Base-by-base conservation (phyloP, 1,140 invertebrate genomes). In the Drosophila kepulauana region DNA sequence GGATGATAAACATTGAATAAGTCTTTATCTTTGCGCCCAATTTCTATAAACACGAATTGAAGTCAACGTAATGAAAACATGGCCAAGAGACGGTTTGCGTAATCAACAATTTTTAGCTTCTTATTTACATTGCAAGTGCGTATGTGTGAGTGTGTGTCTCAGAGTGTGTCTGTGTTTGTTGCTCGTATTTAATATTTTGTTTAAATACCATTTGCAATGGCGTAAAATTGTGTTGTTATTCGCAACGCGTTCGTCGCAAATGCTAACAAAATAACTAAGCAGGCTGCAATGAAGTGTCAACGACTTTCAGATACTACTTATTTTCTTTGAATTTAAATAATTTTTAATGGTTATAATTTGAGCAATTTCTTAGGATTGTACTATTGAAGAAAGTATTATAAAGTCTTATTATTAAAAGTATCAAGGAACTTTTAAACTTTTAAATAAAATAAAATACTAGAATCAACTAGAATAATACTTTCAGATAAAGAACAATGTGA, bases 191-290 rank as follows among this genome's bases (percentile, higher is more conserved):
- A 82, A 76, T 78, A 81, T 86, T 81, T 81, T 69, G 65, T 81
- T 81, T 56, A 86, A 85, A 78, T 71, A 79, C 78, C 80, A 86
- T 85, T 81, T 86, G 82, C 82, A 78, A 75, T 73, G 61, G 77
- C 81, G 70, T 62, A 61, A 79, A 79, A 79, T 68, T 68, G 63
- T 68, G 38, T 88, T 84, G 71, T 81, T 89, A 89, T 88, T 89
- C 84, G 70, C 59, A 51, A 72, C 70, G 81, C 80, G 84, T 88
- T 72, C 63, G 58, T 66, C 67, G 67, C 76, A 62, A 74, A 45
- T 72, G 82, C 56, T 68, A 75, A 70, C 81, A 59, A 51, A 64
- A 78, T 16, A 81, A 74, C 71, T 38, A 38, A 58, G 71, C 51
- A 70, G 64, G 8, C 0, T 38, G 10, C 2, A 38, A 0, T 10